Base-by-base conservation (phyloP, 2,888 invertebrate genomes). In the Liposcelis brunnea region DNA sequence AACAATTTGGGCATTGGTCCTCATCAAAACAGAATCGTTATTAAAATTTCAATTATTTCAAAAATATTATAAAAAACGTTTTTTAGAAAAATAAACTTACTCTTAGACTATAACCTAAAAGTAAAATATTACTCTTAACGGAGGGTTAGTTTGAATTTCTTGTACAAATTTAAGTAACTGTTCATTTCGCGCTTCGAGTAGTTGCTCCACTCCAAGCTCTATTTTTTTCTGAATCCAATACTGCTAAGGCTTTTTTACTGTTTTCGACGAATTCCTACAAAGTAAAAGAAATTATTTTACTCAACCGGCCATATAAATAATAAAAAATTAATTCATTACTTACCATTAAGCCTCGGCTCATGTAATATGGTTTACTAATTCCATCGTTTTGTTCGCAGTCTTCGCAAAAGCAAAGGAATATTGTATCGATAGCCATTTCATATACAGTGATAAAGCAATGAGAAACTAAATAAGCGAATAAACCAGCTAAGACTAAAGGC, bases 381-480 rank as follows among this genome's bases (percentile, higher is more conserved):
- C 77, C 77, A 56, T 79, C 77, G 54, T 78, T 77, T 48, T 66
- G 60, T 48, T 71, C 70, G 53, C 74, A 75, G 54, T 79, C 78
- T 59, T 77, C 77, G 53, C 77, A 77, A 59, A 77, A 78, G 54
- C 77, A 77, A 40, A 77, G 58, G 55, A 77, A 77, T 50, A 77
- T 72, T 15, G 76, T 74, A 53, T 77, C 77, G 34, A 78, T 77
- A 1, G 72, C 66, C 75, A 78, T 77, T 75, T 81, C 80, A 56
- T 78, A 81, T 16, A 80, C 72, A 6, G 78, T 75, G 49, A 82
- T 69, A 57, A 80, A 80, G 55, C 77, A 76, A 56, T 80, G 77
- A 2, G 79, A 70, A 26, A 80, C 71, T 47, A 80, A 66, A 57
- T 73, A 80, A 1, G 78, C 72, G 55, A 80, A 75, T n/a, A 77